Conservation (phyloP, 2,113 vertebrate species). For the Natator depressus region DNA sequence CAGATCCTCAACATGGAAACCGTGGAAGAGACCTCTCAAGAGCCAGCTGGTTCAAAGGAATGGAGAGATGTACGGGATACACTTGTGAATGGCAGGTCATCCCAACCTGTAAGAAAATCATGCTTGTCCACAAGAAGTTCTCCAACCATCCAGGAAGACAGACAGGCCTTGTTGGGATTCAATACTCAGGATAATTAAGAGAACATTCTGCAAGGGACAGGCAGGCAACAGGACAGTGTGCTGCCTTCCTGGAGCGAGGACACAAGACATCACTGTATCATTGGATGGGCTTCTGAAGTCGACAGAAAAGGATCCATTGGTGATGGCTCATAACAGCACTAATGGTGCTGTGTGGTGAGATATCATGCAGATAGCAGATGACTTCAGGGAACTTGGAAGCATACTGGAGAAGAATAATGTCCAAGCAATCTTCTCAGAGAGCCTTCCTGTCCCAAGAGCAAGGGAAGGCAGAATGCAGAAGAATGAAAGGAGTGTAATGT, state of each 20-base stretch:
- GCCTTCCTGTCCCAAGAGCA: not conserved
- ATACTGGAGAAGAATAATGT: not conserved
- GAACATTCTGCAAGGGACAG: not conserved
- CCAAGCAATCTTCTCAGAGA: not conserved
- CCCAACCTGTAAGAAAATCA: not conserved
- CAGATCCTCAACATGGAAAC: not conserved
- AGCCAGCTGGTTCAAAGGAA: not conserved
- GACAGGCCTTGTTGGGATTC: not conserved
- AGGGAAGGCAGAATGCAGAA: not conserved
- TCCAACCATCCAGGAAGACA: not conserved
- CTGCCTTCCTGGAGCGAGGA: not conserved
- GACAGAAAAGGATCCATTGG: not conserved
- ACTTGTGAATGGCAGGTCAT: not conserved
- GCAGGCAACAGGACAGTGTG: not conserved
- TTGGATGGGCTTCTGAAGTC: not conserved
- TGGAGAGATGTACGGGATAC: not conserved
- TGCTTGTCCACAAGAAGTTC: not conserved
- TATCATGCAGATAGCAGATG: not conserved
- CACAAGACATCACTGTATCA: not conserved
- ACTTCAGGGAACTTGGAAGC: not conserved
- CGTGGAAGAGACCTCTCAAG: not conserved
- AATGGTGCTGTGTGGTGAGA: not conserved
- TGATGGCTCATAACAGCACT: not conserved
- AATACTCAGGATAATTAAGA: not conserved
- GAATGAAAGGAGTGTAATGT: not conserved